Conservation (phyloP, 2,888 invertebrate genomes). For the Sinotaia quadrata region DNA sequence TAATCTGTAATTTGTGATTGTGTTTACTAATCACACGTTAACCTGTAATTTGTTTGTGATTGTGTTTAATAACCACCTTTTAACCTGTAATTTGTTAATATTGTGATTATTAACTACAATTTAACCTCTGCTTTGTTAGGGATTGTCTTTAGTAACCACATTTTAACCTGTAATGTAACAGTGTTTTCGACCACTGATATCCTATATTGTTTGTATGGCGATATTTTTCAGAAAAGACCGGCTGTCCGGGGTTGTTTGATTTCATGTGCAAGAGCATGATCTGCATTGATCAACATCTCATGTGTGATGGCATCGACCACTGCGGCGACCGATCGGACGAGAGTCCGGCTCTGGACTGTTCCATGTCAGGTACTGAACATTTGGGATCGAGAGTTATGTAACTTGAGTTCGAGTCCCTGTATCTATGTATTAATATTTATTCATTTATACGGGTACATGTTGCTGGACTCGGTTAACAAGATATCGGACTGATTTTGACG, state of each 20-base stretch:
- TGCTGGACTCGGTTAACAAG: too few relatives aligned
- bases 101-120: background rate
- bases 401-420: background rate
- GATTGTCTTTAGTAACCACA: too few relatives aligned
- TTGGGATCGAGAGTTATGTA: background rate
- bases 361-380: constrained; percentile 66
- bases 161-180: too few relatives aligned
- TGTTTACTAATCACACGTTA: too few relatives aligned
- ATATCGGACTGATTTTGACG: too few relatives aligned
- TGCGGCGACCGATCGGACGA: constrained; percentile 96
- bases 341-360: constrained; percentile 81
- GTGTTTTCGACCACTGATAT: too few relatives aligned
- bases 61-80: too few relatives aligned
- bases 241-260: constrained; percentile 75
- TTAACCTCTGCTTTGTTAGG: background rate
- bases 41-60: too few relatives aligned
- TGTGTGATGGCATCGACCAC: constrained; percentile 93
- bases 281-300: constrained; percentile 91
- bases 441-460: too few relatives aligned
- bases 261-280: constrained; percentile 90
- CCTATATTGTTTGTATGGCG: too few relatives aligned
- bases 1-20: too few relatives aligned
- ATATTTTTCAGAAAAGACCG: constrained; percentile 43
- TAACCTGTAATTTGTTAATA: background rate
- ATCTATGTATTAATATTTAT: background rate